Evolutionary conservation across 2,797 vertebrate species (phyloP).

Genomic region (Cynodonichthys magdalenae): DNA sequence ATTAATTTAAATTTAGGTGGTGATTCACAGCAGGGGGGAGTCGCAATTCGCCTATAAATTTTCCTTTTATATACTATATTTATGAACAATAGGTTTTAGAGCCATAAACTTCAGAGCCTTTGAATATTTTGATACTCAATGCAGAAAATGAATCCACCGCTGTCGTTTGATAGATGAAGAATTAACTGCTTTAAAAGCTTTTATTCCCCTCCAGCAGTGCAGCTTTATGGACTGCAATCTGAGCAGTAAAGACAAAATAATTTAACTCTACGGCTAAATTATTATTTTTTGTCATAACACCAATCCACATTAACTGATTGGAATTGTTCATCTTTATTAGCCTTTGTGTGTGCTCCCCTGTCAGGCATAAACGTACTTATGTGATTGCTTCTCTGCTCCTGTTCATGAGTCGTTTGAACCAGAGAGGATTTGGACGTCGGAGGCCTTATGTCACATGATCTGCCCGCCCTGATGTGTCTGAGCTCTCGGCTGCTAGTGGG

Average conservation of each 20-base stretch:
- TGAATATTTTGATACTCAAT: slow-evolving; percentile 53
- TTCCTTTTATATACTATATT: not conserved
- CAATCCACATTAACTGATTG: slow-evolving; percentile 74
- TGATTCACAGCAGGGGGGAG: slow-evolving; percentile 13
- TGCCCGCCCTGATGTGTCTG: slow-evolving; percentile 55
- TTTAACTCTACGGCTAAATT: slow-evolving; percentile 45
- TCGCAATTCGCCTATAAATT: not conserved
- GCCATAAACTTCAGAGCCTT: slow-evolving; percentile 2
- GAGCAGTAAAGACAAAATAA: slow-evolving; percentile 19
- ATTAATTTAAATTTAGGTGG: slow-evolving; percentile 34
- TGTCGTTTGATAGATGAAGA: slow-evolving; percentile 46
- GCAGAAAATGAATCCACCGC: slow-evolving; percentile 55
- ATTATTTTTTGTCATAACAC: slow-evolving; percentile 17
- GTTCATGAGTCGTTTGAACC: slow-evolving; percentile 66
- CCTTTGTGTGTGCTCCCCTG: slow-evolving; percentile 54
- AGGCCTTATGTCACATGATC: slow-evolving; percentile 69
- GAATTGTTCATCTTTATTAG: slow-evolving; percentile 71
- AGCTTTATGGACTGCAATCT: slow-evolving; percentile 28
- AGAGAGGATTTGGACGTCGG: slow-evolving; percentile 66
- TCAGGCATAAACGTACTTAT: slow-evolving; percentile 69
- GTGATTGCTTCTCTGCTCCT: slow-evolving; percentile 70
- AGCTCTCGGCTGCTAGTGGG: slow-evolving; percentile 63
- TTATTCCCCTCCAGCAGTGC: slow-evolving; percentile 32
- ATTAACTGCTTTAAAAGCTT: slow-evolving; percentile 40
- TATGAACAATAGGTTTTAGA: too few relatives aligned